Evolutionary conservation across 2,113 vertebrate genomes (phyloP).

Genomic region (Pungitius pungitius): DNA sequence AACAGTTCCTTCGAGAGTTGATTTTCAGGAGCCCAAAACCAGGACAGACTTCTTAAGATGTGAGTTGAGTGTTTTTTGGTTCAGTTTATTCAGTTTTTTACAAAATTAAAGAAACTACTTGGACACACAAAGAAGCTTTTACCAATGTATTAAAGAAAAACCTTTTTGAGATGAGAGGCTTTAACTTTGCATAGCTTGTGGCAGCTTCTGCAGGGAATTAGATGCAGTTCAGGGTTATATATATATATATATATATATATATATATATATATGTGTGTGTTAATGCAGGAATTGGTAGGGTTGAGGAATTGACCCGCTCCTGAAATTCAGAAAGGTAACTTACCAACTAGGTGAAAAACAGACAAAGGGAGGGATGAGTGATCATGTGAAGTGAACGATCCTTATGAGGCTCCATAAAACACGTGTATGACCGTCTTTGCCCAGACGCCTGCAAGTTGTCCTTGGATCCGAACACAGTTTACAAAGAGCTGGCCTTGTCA

Average conservation of each 20-base stretch:
- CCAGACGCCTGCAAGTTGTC: slow-evolving; percentile 77
- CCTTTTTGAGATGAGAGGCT: too few relatives aligned
- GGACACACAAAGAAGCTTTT: not conserved
- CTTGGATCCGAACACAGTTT: slow-evolving; percentile 80
- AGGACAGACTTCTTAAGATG: slow-evolving; percentile 81
- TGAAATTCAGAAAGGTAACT: too few relatives aligned
- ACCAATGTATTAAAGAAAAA: too few relatives aligned
- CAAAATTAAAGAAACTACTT: not conserved
- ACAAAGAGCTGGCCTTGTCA: slow-evolving; percentile 79
- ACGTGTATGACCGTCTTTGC: slow-evolving; percentile 8
- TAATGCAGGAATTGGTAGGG: too few relatives aligned
- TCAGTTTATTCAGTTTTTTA: not conserved
- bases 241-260: too few relatives aligned
- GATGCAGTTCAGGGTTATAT: too few relatives aligned
- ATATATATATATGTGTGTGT: too few relatives aligned
- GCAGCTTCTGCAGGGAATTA: too few relatives aligned
- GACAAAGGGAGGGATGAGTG: not conserved
- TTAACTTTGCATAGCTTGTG: too few relatives aligned
- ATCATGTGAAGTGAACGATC: not conserved
- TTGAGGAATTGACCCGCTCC: too few relatives aligned
- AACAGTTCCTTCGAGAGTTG: slow-evolving; percentile 66
- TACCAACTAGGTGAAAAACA: not conserved
- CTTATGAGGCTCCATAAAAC: not conserved
- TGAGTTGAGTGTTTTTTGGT: slow-evolving; percentile 57
- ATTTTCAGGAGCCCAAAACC: slow-evolving; percentile 77